phyloP scores from a whole-genome alignment of 1,140 invertebrate genomes.

The Eumaeus atala region DNA sequence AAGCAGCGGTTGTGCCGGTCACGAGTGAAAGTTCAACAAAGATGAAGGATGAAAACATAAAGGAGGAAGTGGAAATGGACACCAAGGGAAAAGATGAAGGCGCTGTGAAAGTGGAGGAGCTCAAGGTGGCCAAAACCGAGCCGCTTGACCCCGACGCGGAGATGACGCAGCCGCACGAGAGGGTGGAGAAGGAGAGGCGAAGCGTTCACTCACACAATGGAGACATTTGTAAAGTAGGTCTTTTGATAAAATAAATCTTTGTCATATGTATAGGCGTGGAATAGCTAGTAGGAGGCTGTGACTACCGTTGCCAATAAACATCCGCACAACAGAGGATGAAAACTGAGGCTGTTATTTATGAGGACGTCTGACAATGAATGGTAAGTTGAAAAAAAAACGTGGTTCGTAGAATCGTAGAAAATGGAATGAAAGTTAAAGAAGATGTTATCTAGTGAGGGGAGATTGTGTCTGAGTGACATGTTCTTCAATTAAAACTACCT shows the following conservation, averaged over 20 bases:
- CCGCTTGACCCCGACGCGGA: slow-evolving; percentile 36
- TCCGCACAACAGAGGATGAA: too few relatives aligned
- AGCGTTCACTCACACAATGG: slow-evolving; percentile 47
- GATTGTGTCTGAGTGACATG: too few relatives aligned
- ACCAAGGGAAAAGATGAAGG: slow-evolving; percentile 20
- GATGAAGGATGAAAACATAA: slow-evolving; percentile 7
- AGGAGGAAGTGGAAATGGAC: slow-evolving; percentile 15
- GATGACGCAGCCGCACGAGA: slow-evolving; percentile 43
- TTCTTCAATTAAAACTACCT: too few relatives aligned
- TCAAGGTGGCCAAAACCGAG: background rate
- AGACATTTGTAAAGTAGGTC: slow-evolving; percentile 46
- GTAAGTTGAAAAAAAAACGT: too few relatives aligned
- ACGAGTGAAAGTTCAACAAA: background rate
- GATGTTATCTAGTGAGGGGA: too few relatives aligned
- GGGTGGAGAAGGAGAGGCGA: slow-evolving; percentile 40
- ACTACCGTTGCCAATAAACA: too few relatives aligned
- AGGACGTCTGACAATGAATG: too few relatives aligned
- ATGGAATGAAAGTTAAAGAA: too few relatives aligned
- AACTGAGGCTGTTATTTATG: too few relatives aligned
- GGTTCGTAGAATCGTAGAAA: too few relatives aligned
- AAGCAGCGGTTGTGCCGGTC: background rate
- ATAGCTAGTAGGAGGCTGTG: too few relatives aligned
- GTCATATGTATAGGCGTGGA: too few relatives aligned
- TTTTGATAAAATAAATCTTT: background rate
- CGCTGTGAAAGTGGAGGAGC: slow-evolving; percentile 16